Percentiles rank a stretch among this genome's conserved stretches.
Evolutionary conservation across 2,113 vertebrate species (phyloP).

Genomic region (Grammomys dolichurus): DNA sequence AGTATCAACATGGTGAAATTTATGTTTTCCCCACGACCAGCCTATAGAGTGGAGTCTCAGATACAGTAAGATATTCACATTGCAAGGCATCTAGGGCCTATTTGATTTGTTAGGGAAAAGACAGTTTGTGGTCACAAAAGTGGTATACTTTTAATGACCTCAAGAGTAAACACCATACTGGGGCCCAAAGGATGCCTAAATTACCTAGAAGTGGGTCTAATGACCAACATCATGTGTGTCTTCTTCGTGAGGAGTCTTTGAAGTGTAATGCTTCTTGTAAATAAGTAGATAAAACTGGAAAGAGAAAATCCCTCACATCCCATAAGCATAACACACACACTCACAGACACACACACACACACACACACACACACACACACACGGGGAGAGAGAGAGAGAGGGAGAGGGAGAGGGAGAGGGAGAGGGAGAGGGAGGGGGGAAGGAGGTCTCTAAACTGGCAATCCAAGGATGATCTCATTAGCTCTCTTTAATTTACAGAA

Average conservation of each 20-base stretch:
- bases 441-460: not conserved
- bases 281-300: not conserved
- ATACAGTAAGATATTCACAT: not conserved
- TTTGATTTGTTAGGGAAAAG: conserved; percentile 17
- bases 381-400: not conserved
- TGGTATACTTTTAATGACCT: not conserved
- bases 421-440: not conserved
- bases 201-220: not conserved
- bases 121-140: not conserved
- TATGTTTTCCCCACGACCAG: conserved; percentile 9
- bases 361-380: too few relatives aligned
- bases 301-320: not conserved
- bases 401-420: too few relatives aligned
- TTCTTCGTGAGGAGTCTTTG: not conserved
- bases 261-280: not conserved
- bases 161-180: not conserved
- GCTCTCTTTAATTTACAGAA: conserved; percentile 11
- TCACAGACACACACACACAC: not conserved
- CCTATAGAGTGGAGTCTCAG: not conserved
- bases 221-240: not conserved
- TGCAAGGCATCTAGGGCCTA: not conserved
- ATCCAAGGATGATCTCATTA: not conserved
- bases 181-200: not conserved
- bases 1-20: conserved; percentile 23
- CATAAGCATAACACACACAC: not conserved